phyloP scores from a whole-genome alignment of 2,888 invertebrate genomes.

The Alsophila aescularia region DNA sequence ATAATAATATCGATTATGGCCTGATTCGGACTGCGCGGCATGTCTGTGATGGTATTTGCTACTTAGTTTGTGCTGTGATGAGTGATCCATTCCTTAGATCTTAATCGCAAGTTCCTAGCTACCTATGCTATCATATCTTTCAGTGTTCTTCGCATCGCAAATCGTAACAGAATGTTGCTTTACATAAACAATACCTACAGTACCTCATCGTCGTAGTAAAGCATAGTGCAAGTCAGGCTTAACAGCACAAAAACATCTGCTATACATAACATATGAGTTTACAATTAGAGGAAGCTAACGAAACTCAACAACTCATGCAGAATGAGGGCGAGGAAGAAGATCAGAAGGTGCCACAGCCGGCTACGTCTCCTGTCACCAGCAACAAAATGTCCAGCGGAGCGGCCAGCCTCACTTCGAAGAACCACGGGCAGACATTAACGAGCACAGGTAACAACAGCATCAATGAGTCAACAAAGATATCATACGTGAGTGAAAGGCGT shows the following conservation, averaged over 20 bases:
- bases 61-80: too few relatives aligned
- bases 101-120: too few relatives aligned
- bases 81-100: too few relatives aligned
- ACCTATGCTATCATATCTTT: too few relatives aligned
- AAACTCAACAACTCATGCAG: slow-evolving; percentile 81
- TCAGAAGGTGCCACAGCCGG: slow-evolving; percentile 61
- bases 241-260: background rate
- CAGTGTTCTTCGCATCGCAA: too few relatives aligned
- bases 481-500: slow-evolving; percentile 73
- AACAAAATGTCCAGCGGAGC: slow-evolving; percentile 78
- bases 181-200: background rate
- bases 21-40: too few relatives aligned
- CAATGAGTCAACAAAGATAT: slow-evolving; percentile 76
- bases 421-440: slow-evolving; percentile 58
- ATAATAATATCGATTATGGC: too few relatives aligned
- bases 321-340: slow-evolving; percentile 79
- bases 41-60: too few relatives aligned
- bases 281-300: slow-evolving; percentile 76
- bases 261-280: slow-evolving; percentile 64
- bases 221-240: background rate
- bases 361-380: slow-evolving; percentile 77
- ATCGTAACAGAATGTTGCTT: background rate
- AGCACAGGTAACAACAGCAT: slow-evolving; percentile 72
- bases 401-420: slow-evolving; percentile 70
- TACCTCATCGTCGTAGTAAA: background rate